These are phyloP conservation scores for Perdita meconis DNA, from an alignment of 2,888 invertebrate species.

Conservation along the genomic window DNA sequence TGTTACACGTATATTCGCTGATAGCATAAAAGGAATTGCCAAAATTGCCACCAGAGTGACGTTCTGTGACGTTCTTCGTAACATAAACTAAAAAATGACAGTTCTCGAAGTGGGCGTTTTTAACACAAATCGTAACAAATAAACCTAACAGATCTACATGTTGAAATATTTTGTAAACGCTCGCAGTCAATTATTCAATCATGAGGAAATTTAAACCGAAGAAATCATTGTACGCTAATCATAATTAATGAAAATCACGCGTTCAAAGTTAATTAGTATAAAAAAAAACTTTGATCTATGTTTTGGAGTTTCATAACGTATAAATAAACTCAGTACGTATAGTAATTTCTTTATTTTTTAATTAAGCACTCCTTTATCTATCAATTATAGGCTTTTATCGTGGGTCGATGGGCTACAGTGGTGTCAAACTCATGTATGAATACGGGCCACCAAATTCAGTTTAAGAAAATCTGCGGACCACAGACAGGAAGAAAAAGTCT, in stretches of 20 bases:
- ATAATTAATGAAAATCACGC: not conserved
- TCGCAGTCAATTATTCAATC: not conserved
- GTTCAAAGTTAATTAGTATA: conserved; percentile 2
- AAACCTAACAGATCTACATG: not conserved
- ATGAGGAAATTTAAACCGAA: conserved; percentile 18
- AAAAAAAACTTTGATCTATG: conserved; percentile 12
- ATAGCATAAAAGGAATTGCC: too few species aligned
- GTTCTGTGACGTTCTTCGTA: too few species aligned
- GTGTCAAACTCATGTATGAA: too few species aligned
- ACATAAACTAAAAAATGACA: too few species aligned
- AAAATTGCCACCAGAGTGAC: too few species aligned
- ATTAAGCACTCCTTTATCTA: too few species aligned
- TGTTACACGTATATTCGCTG: too few species aligned
- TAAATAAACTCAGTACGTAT: conserved; percentile 22
- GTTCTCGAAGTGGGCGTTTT: not conserved
- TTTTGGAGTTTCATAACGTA: not conserved
- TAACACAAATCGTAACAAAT: not conserved
- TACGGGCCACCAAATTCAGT: too few species aligned
- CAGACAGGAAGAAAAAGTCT: too few species aligned
- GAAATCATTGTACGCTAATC: not conserved
- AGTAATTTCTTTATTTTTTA: not conserved
- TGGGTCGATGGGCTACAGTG: too few species aligned
- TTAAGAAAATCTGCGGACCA: too few species aligned
- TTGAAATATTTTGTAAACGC: conserved; percentile 1
- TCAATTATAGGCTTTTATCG: too few species aligned